Evolutionary conservation across 1,140 invertebrate species (phyloP).

Genomic region (Diachasmimorpha longicaudata): DNA sequence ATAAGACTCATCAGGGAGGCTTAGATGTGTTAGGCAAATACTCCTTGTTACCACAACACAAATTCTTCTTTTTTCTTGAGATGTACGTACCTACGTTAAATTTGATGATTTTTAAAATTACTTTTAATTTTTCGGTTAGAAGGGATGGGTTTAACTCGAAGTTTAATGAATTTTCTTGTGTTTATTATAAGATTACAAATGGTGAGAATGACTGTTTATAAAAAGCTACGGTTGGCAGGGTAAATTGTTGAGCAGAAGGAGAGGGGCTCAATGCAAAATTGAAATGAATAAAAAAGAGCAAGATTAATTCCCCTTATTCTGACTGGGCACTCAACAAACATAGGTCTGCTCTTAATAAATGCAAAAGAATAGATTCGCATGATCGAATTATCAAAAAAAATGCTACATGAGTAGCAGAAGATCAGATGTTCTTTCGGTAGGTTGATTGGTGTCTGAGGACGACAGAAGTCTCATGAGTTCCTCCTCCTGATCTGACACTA

Average conservation of each 20-base stretch:
- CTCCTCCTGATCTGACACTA: slow-evolving; percentile 82
- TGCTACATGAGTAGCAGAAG: slow-evolving; percentile 56
- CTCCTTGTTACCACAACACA: slow-evolving; percentile 1
- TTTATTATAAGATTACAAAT: slow-evolving; percentile 12
- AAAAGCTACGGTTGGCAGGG: not conserved
- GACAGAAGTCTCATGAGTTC: slow-evolving; percentile 75
- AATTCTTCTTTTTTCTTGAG: not conserved
- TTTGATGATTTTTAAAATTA: not conserved
- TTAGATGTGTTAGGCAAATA: not conserved
- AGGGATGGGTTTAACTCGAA: not conserved
- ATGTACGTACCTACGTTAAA: slow-evolving; percentile 5
- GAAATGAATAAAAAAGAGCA: not conserved
- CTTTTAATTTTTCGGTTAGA: not conserved
- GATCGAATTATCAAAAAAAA: not conserved
- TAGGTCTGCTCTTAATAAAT: not conserved
- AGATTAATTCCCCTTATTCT: not conserved
- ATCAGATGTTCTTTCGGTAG: slow-evolving; percentile 55
- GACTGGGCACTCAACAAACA: not conserved
- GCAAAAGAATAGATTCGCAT: no score
- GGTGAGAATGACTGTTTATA: not conserved
- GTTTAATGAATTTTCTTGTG: not conserved
- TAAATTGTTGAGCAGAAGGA: not conserved
- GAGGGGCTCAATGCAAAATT: not conserved
- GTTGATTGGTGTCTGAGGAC: slow-evolving; percentile 54
- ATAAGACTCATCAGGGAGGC: not conserved